Base-by-base conservation (phyloP, 2,888 invertebrate genomes). In the Lithophane leautieri region DNA sequence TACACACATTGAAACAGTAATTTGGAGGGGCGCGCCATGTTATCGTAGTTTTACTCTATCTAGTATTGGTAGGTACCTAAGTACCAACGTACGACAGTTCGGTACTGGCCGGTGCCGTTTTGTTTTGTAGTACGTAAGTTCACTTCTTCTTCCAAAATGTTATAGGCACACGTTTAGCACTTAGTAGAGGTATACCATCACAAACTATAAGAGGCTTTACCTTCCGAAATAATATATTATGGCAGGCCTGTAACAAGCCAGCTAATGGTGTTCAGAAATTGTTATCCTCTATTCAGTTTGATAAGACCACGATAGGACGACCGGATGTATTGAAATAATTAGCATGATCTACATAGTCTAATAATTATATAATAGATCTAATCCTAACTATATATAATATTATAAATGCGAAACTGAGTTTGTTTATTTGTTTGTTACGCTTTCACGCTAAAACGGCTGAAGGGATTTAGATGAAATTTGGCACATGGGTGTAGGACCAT, bases 171-270 rank as follows among this genome's bases (percentile, higher is more conserved):
- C 22, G 22, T 61, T 34, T 61, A 34, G 3, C 34, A 34, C 22
- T 4, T 40, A 40, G 14, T 61, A 14, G 22, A 40, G 14, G 11
- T 1, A 42, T 1, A 42, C 42, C 9, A 28, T 28, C 61, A 34
- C 12, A 22, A 7, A 34, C 4, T 34, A 34, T 34, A 34, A 22
- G 40, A 62, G n/a, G 62, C 40, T n/a, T 62, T 40, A n/a, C 40
- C 40, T 62, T 62, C n/a, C 40, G 40, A n/a, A 14, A 62, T 22
- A 62, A 40, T 62, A 22, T 61, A 40, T n/a, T 62, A 62, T n/a
- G 47, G 47, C 14, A 47, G 47, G 47, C 19, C 7, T 62, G n/a
- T 40, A 34, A 34, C 34, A 62, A 62, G 14, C 40, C 14, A 62
- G 40, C n/a, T n/a, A n/a, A 67, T 28, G 11, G 28, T 70, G 22